Percentiles rank a stretch among this genome's conserved stretches.
Conservation (phyloP, 2,113 vertebrate genomes). For the Dipodomys spectabilis region DNA sequence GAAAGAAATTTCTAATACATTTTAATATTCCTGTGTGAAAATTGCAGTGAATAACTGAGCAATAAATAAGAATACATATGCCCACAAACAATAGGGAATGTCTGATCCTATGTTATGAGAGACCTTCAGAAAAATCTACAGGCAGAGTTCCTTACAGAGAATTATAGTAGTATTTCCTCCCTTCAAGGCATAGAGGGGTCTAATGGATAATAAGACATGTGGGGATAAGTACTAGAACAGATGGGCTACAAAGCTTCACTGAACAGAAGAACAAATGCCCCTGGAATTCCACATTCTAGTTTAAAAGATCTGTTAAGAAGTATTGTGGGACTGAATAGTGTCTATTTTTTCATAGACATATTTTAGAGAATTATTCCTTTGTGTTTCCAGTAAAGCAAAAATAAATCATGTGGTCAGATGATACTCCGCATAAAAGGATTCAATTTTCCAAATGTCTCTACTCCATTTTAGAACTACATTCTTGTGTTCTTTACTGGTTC, state of each 20-base stretch:
- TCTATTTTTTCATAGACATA: background rate
- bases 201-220: background rate
- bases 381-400: background rate
- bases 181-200: background rate
- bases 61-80: conserved; percentile 23
- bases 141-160: accelerated
- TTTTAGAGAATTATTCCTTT: background rate
- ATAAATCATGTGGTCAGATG: background rate
- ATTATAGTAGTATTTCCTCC: background rate
- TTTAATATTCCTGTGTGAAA: background rate
- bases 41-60: background rate
- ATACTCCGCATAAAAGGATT: background rate
- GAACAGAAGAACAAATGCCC: background rate
- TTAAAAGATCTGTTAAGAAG: background rate
- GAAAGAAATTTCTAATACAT: background rate
- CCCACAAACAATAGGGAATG: background rate
- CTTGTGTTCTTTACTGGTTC: background rate
- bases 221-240: background rate
- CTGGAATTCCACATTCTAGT: background rate
- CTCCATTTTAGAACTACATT: background rate
- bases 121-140: background rate
- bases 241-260: background rate
- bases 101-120: background rate
- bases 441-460: background rate
- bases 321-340: background rate